These are phyloP conservation scores for Dendrolimus pini DNA, from an alignment of 2,888 invertebrate genomes.

Conservation along the genomic window DNA sequence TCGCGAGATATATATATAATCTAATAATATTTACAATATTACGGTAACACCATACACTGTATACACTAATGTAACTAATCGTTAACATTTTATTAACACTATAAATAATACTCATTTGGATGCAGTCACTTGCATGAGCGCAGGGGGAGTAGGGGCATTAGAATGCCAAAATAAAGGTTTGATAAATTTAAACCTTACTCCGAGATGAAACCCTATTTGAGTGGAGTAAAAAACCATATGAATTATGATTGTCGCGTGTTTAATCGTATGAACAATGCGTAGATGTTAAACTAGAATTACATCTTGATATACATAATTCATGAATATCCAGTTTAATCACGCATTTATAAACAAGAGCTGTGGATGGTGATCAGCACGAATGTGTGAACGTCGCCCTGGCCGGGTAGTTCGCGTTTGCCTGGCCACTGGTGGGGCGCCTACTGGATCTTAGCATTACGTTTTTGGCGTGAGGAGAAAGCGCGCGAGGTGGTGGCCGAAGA, in stretches of 20 bases:
- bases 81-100: too few relatives aligned
- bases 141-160: neutral
- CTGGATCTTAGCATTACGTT: constrained; percentile 29
- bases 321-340: neutral
- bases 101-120: too few relatives aligned
- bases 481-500: constrained; percentile 62
- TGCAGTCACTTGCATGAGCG: neutral
- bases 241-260: neutral
- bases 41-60: too few relatives aligned
- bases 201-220: too few relatives aligned
- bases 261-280: neutral
- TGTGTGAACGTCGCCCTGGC: neutral
- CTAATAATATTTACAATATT: too few relatives aligned
- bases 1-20: too few relatives aligned
- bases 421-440: constrained; percentile 22
- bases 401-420: constrained; percentile 1
- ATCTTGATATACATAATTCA: neutral
- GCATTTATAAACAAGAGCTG: neutral
- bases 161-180: too few relatives aligned
- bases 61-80: too few relatives aligned
- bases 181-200: too few relatives aligned
- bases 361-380: neutral
- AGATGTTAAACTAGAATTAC: neutral
- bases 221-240: too few relatives aligned
- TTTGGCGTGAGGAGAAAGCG: constrained; percentile 66